Evolutionary conservation across 1,140 invertebrate genomes (phyloP), one percentile per base, ranked within the genome.

Genomic region (Ladona fulva): DNA sequence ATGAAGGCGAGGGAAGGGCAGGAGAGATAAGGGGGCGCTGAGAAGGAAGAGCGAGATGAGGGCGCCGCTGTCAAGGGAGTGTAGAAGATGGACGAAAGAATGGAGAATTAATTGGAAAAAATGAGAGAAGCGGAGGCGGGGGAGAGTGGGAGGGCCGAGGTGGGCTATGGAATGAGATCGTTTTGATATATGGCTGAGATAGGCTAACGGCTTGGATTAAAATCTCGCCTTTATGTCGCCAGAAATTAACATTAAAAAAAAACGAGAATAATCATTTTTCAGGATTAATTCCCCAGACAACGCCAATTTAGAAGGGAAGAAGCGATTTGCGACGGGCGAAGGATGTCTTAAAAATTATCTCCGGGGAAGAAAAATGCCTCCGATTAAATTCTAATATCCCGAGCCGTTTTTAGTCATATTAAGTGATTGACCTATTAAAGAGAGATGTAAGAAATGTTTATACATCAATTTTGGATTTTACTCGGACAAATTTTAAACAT

Each of bases 241-340:
- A 66, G 52, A 66, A 66, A 66, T 66, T 66, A 66, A 66, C 52
- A 66, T 66, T 66, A 19, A 66, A 66, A 66, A 52, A 52, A 66
- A 66, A 22, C 12, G 52, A 16, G 52, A 66, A 66, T 66, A 66
- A 66, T 66, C n/a, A 66, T 66, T 66, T 66, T 66, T 66, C 52
- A 66, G 52, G 52, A 66, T 66, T 66, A 66, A 66, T 66, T 66
- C n/a, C 52, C 12, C 14, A 66, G 52, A 66, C 52, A 22, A 37
- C 29, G 29, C 29, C 29, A 37, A 37, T 37, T 37, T 37, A 37
- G 29, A 37, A 37, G 29, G 8, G 8, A n/a, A n/a, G n/a, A n/a
- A n/a, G n/a, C n/a, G n/a, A n/a, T n/a, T n/a, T n/a, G 29, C 29
- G 29, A 37, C 8, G 1, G 1, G 29, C 8, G 29, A 37, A 37